Conservation (phyloP, 2,113 vertebrate species). For the Embiotoca jacksoni region DNA sequence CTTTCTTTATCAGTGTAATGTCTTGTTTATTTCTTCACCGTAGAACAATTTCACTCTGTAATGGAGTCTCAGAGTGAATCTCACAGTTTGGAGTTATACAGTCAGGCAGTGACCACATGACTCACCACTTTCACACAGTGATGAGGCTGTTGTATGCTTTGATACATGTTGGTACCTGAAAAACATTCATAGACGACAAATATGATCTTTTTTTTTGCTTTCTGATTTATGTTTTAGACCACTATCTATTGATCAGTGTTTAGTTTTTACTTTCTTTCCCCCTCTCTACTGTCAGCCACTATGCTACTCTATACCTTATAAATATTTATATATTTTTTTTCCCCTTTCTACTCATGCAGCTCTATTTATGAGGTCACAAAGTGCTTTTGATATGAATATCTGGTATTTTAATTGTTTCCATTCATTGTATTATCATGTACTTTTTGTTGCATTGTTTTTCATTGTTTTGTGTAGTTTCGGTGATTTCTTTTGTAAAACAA, state of each 20-base stretch:
- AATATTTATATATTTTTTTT: constrained; percentile 33
- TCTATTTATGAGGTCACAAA: constrained; percentile 67
- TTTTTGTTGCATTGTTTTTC: constrained; percentile 42
- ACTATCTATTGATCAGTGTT: not conserved
- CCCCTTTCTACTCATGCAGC: constrained; percentile 13
- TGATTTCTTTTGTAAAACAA: constrained; percentile 32
- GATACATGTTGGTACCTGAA: no score
- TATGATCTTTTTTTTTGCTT: not conserved
- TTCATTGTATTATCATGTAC: constrained; percentile 34
- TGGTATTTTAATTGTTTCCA: constrained; percentile 39
- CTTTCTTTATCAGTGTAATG: not conserved
- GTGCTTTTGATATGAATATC: constrained; percentile 71
- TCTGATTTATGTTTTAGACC: constrained; percentile 4
- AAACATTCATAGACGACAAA: no score
- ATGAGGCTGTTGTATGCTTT: not conserved
- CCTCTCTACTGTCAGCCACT: not conserved
- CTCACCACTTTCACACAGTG: not conserved
- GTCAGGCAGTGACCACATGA: no score
- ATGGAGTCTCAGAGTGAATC: no score
- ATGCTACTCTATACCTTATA: constrained; percentile 20
- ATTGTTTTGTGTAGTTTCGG: constrained; percentile 46
- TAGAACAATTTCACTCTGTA: no score
- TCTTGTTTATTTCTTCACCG: not conserved
- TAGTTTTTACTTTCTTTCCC: not conserved
- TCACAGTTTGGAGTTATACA: no score